phyloP scores from a whole-genome alignment of 2,113 vertebrate species.

The Nycticorax nycticorax region DNA sequence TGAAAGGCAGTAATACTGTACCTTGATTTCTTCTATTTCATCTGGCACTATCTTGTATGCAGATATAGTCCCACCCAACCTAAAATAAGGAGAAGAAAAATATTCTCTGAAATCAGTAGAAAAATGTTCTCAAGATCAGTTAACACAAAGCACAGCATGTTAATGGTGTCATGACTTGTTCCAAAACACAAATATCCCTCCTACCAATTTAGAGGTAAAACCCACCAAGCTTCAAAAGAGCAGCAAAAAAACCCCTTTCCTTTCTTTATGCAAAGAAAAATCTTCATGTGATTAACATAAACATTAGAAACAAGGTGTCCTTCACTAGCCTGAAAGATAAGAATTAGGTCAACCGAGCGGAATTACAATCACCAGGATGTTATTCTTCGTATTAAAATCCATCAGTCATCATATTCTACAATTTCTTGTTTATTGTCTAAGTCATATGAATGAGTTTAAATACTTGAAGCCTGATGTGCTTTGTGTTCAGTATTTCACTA shows the following conservation, averaged over 20 bases:
- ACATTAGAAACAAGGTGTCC: not conserved
- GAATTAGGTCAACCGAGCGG: not conserved
- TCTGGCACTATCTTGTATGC: conserved; percentile 99
- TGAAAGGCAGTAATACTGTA: conserved; percentile 74
- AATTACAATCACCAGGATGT: not conserved
- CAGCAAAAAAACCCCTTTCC: not conserved
- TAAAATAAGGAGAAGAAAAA: conserved; percentile 78
- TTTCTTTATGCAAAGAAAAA: not conserved
- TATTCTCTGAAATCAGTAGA: conserved; percentile 76
- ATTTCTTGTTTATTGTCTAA: not conserved
- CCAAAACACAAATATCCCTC: not conserved
- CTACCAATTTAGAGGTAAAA: not conserved
- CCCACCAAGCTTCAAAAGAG: not conserved
- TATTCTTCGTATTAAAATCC: not conserved
- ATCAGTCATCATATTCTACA: not conserved
- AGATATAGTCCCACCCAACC: conserved; percentile 95
- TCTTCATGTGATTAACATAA: not conserved
- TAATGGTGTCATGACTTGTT: not conserved
- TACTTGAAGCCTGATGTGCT: not conserved
- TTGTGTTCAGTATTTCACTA: not conserved
- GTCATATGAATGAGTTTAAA: not conserved
- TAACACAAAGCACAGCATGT: not conserved
- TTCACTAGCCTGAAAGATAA: not conserved
- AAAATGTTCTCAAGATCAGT: conserved; percentile 63
- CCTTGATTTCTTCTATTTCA: conserved; percentile 99